These are phyloP conservation scores for Euproctis similis DNA, from an alignment of 2,888 invertebrate species.

Conservation along the genomic window DNA sequence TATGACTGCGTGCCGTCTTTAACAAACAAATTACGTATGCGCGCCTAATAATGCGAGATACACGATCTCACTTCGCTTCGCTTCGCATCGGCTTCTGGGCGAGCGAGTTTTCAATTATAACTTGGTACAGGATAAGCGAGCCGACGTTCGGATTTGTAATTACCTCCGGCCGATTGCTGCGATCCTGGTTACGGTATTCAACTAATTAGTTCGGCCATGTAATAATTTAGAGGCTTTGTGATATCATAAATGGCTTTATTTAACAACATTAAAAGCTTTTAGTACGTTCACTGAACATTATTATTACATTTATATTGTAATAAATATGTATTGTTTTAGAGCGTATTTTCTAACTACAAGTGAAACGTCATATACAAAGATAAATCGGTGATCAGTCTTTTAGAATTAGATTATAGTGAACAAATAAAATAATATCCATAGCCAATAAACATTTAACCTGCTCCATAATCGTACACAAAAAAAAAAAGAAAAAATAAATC, in stretches of 20 bases:
- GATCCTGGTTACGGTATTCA: constrained; percentile 25
- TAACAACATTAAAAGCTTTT: constrained; percentile 43
- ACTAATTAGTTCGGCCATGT: constrained; percentile 49
- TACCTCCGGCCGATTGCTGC: constrained; percentile 40
- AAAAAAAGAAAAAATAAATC: no score
- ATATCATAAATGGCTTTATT: constrained; percentile 40
- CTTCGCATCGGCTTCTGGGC: constrained; percentile 58
- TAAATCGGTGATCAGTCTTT: no score
- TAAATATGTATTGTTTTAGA: no score
- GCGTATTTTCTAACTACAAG: no score
- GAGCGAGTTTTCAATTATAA: constrained; percentile 70
- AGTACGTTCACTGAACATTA: constrained; percentile 23
- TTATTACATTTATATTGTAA: no score
- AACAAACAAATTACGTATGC: constrained; percentile 75
- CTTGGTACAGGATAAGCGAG: constrained; percentile 44
- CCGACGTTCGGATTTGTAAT: constrained; percentile 55
- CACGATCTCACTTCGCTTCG: no score
- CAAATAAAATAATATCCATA: no score
- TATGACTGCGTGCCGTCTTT: constrained; percentile 73
- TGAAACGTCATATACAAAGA: no score
- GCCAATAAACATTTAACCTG: no score
- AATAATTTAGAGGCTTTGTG: constrained; percentile 47
- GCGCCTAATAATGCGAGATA: constrained; percentile 70
- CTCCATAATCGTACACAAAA: no score
- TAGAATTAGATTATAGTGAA: no score